Percentiles rank a stretch among this genome's conserved stretches.
phyloP scores from a whole-genome alignment of 2,888 invertebrate genomes.

The Antheraea assamensis region DNA sequence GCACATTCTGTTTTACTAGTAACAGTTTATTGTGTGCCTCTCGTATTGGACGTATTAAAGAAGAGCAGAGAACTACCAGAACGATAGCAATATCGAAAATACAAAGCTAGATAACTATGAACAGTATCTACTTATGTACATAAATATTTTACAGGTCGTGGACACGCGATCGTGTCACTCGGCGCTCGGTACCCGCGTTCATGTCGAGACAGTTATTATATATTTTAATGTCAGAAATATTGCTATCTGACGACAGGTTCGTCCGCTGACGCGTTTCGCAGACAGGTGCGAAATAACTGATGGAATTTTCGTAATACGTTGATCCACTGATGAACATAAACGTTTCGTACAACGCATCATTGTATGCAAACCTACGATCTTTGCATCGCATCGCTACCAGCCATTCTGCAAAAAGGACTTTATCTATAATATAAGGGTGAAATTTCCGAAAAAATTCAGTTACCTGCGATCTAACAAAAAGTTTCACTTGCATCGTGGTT shows the following conservation, averaged over 20 bases:
- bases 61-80: not conserved
- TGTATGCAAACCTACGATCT: not conserved
- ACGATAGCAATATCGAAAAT: not conserved
- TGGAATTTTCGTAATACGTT: not conserved
- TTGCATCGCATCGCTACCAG: not conserved
- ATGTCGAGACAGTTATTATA: not conserved
- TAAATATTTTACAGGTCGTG: not conserved
- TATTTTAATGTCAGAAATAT: slow-evolving; percentile 4
- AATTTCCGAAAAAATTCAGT: no score
- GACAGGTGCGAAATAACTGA: not conserved
- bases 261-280: not conserved
- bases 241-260: not conserved
- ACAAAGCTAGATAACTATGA: not conserved
- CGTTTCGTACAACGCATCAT: not conserved
- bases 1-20: no score
- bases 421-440: no score
- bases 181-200: not conserved
- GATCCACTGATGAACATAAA: no score
- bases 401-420: not conserved
- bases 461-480: no score
- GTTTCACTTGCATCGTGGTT: no score
- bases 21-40: no score
- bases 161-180: slow-evolving; percentile 2
- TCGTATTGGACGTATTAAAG: not conserved
- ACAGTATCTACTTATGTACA: not conserved